Conservation (phyloP, 2,888 invertebrate species). For the Linyphia triangularis region DNA sequence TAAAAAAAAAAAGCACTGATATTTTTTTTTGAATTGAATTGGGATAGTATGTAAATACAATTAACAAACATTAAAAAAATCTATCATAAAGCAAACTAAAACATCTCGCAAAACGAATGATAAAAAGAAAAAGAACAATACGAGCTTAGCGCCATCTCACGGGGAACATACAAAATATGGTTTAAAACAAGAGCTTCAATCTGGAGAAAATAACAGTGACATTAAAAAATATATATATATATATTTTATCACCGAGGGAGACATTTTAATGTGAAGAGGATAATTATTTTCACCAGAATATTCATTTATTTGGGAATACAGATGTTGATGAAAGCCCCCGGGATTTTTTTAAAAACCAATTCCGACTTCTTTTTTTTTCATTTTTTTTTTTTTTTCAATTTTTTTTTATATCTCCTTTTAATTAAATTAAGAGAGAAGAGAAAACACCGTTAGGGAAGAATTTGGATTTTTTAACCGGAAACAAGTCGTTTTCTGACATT, state of each 20-base stretch:
- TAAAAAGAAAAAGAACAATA: not conserved
- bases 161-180: not conserved
- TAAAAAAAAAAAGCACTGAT: too few species aligned
- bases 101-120: not conserved
- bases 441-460: not conserved
- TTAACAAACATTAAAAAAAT: not conserved
- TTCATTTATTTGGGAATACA: constrained; percentile 53
- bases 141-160: not conserved
- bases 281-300: constrained; percentile 42
- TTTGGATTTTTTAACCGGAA: too few species aligned
- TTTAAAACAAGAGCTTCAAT: not conserved
- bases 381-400: not conserved
- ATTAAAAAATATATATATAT: constrained; percentile 2
- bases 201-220: constrained; percentile 14
- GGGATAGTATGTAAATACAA: too few species aligned
- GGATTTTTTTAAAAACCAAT: too few species aligned
- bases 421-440: not conserved
- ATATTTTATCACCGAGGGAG: not conserved
- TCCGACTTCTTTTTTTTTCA: not conserved
- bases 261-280: constrained; percentile 1
- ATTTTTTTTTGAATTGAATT: too few species aligned
- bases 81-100: not conserved
- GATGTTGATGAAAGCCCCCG: constrained; percentile 54
- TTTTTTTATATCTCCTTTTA: not conserved
- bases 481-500: not conserved